phyloP scores from a whole-genome alignment of 2,113 vertebrate species.

The Rhinichthys klamathensis region DNA sequence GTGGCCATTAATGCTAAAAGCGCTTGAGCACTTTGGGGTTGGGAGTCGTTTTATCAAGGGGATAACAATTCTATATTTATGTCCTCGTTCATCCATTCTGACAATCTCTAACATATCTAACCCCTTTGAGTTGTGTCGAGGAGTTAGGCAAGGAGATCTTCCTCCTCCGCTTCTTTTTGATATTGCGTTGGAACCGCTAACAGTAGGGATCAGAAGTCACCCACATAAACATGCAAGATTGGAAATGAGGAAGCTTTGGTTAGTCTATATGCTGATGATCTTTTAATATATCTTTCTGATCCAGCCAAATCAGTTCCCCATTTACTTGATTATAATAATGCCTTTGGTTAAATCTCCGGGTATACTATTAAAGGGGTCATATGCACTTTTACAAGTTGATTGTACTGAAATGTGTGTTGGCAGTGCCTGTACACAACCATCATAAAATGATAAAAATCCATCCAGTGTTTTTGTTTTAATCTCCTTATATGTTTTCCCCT shows the following conservation, averaged over 20 bases:
- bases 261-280: not conserved
- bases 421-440: too few species aligned
- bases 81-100: not conserved
- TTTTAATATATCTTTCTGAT: not conserved
- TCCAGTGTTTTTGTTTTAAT: too few species aligned
- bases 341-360: too few species aligned
- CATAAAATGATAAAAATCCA: too few species aligned
- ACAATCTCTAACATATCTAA: not conserved
- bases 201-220: not conserved
- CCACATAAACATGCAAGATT: constrained; percentile 4
- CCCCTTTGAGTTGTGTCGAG: not conserved
- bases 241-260: not conserved
- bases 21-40: not conserved
- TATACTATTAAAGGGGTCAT: too few species aligned
- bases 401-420: too few species aligned
- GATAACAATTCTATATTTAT: too few species aligned
- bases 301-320: not conserved
- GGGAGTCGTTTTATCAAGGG: not conserved
- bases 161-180: constrained; percentile 6
- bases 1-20: not conserved
- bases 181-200: constrained; percentile 10
- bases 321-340: not conserved
- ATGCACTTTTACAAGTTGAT: too few species aligned
- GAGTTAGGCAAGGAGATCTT: not conserved
- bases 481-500: too few species aligned